Percentiles rank a stretch among this genome's conserved stretches.
These are phyloP conservation scores for Kradibia gibbosae DNA, from an alignment of 1,140 invertebrate species.

Conservation along the genomic window DNA sequence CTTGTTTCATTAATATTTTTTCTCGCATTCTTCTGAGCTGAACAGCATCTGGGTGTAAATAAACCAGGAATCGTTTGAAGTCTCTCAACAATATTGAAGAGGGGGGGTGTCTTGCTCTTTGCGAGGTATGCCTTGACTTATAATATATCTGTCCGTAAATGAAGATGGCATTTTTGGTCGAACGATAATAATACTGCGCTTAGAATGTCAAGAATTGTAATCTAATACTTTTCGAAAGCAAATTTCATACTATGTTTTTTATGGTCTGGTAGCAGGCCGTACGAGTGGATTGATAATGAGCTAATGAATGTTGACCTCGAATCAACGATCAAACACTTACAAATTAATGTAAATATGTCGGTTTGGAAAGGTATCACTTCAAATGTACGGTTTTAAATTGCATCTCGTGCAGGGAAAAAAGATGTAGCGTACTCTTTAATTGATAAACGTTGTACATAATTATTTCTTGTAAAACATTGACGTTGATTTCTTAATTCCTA, in stretches of 20 bases:
- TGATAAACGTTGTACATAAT: slow-evolving; percentile 25
- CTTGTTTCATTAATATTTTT: neutral
- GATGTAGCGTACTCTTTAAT: neutral
- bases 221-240: neutral
- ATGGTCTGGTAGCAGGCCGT: neutral
- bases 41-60: neutral
- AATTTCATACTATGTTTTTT: neutral
- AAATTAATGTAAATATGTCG: slow-evolving; percentile 8
- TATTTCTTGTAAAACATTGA: slow-evolving; percentile 27
- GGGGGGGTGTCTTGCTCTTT: neutral
- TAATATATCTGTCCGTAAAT: slow-evolving; percentile 6
- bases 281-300: neutral
- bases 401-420: neutral
- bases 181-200: neutral
- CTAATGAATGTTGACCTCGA: neutral
- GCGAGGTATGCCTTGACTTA: neutral
- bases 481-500: slow-evolving; percentile 28
- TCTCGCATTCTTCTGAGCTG: neutral
- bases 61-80: neutral
- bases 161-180: neutral
- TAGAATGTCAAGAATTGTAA: neutral
- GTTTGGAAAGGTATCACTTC: neutral
- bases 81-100: neutral
- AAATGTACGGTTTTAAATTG: slow-evolving; percentile 2
- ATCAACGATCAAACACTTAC: neutral